These are phyloP conservation scores for Palaemon carinicauda DNA, from an alignment of 1,140 invertebrate species.

Conservation along the genomic window DNA sequence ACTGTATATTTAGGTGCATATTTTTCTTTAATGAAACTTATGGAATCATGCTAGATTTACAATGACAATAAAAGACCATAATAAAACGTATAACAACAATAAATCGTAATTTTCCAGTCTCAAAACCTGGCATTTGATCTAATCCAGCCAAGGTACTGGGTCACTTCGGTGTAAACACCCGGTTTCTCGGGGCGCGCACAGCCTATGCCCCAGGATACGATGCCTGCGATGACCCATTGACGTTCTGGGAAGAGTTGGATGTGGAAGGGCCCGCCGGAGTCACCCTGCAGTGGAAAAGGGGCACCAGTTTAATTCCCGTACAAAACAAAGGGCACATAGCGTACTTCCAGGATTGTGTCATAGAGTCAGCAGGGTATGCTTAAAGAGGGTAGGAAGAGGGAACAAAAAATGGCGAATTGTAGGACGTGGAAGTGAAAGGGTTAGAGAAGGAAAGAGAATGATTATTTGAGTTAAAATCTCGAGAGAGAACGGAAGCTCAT, in stretches of 20 bases:
- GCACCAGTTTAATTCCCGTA: neutral
- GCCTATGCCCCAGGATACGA: conserved; percentile 70
- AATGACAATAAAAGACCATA: too few relatives aligned
- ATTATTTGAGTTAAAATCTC: too few relatives aligned
- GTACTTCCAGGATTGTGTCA: too few relatives aligned
- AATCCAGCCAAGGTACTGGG: conserved; percentile 70
- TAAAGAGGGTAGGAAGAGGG: too few relatives aligned
- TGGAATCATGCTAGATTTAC: too few relatives aligned
- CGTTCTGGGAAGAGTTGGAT: conserved; percentile 11
- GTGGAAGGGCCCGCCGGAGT: conserved; percentile 55
- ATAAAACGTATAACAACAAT: neutral
- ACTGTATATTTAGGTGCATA: neutral
- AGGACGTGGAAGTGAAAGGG: too few relatives aligned
- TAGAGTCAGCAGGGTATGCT: too few relatives aligned
- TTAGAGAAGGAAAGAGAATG: too few relatives aligned
- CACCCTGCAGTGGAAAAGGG: conserved; percentile 38
- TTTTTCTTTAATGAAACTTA: too few relatives aligned
- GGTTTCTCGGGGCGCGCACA: conserved; percentile 73
- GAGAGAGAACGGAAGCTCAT: too few relatives aligned
- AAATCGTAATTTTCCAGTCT: neutral
- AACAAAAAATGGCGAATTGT: too few relatives aligned
- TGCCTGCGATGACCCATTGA: conserved; percentile 46
- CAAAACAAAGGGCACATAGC: neutral
- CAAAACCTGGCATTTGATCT: conserved; percentile 42
- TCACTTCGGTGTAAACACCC: conserved; percentile 71